phyloP scores from a whole-genome alignment of 2,113 vertebrate species.

The Sorex fumeus region DNA sequence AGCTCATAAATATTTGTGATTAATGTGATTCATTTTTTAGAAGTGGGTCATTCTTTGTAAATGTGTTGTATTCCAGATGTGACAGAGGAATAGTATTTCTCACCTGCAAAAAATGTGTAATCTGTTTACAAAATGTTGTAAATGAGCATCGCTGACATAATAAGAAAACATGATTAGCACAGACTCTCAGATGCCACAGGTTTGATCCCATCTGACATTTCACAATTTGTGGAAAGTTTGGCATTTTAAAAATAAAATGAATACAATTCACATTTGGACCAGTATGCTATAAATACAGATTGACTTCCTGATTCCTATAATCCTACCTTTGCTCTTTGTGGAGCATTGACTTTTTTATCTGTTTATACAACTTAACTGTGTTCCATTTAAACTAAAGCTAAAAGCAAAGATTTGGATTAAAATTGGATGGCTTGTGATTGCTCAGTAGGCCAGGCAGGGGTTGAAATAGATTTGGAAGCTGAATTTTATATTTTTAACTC shows the following conservation, averaged over 20 bases:
- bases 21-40: slow-evolving; percentile 62
- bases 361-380: slow-evolving; percentile 80
- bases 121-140: slow-evolving; percentile 73
- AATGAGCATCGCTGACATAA: slow-evolving; percentile 65
- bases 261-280: slow-evolving; percentile 72
- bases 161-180: slow-evolving; percentile 73
- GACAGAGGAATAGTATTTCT: slow-evolving; percentile 55
- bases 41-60: slow-evolving; percentile 75
- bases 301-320: slow-evolving; percentile 78
- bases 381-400: slow-evolving; percentile 82
- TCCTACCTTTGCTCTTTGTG: slow-evolving; percentile 75
- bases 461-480: slow-evolving; percentile 84
- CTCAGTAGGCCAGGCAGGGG: slow-evolving; percentile 83
- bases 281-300: slow-evolving; percentile 75
- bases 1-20: slow-evolving; percentile 71
- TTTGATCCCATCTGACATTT: slow-evolving; percentile 57
- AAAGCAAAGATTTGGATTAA: slow-evolving; percentile 83
- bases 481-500: slow-evolving; percentile 85
- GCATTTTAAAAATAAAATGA: slow-evolving; percentile 75
- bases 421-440: slow-evolving; percentile 79
- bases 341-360: slow-evolving; percentile 80
- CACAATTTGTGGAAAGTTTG: slow-evolving; percentile 69
- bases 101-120: slow-evolving; percentile 63
- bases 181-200: slow-evolving; percentile 61
- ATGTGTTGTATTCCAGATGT: slow-evolving; percentile 65